Evolutionary conservation across 1,140 invertebrate genomes (phyloP).

Genomic region (Diprion similis): DNA sequence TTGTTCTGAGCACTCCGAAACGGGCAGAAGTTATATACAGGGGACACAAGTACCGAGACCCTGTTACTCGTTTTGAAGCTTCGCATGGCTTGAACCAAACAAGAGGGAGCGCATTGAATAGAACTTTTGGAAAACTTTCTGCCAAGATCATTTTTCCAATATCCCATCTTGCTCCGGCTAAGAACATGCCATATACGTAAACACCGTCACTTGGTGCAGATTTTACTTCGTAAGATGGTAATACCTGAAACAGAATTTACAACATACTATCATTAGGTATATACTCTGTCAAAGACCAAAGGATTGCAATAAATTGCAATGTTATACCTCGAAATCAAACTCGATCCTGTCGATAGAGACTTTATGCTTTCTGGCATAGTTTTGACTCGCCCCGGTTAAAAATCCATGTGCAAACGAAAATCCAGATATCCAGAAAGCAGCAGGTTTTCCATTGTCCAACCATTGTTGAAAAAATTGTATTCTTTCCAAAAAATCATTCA

Average conservation of each 20-base stretch:
- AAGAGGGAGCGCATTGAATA: constrained; percentile 80
- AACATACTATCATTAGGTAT: too few species aligned
- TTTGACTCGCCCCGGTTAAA: constrained; percentile 90
- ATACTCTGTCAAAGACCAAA: too few species aligned
- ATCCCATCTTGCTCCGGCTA: constrained; percentile 88
- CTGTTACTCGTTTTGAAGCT: constrained; percentile 63
- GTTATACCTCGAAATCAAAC: constrained; percentile 78
- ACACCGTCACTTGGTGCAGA: constrained; percentile 75
- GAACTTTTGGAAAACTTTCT: constrained; percentile 83
- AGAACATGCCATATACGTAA: constrained; percentile 82
- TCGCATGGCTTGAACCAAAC: constrained; percentile 74
- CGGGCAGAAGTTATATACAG: constrained; percentile 89
- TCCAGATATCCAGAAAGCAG: constrained; percentile 90
- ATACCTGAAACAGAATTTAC: constrained; percentile 29
- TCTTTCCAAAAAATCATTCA: constrained; percentile 83
- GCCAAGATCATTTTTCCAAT: constrained; percentile 63
- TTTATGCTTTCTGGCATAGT: constrained; percentile 86
- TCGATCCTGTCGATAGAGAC: constrained; percentile 88
- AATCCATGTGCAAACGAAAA: constrained; percentile 96
- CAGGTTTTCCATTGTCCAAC: constrained; percentile 79
- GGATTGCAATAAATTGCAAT: background rate
- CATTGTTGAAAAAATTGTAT: constrained; percentile 80
- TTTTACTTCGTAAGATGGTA: constrained; percentile 33
- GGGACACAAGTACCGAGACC: constrained; percentile 77
- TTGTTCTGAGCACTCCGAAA: constrained; percentile 83